phyloP scores from a whole-genome alignment of 2,888 invertebrate species.

The Protonemura montana region DNA sequence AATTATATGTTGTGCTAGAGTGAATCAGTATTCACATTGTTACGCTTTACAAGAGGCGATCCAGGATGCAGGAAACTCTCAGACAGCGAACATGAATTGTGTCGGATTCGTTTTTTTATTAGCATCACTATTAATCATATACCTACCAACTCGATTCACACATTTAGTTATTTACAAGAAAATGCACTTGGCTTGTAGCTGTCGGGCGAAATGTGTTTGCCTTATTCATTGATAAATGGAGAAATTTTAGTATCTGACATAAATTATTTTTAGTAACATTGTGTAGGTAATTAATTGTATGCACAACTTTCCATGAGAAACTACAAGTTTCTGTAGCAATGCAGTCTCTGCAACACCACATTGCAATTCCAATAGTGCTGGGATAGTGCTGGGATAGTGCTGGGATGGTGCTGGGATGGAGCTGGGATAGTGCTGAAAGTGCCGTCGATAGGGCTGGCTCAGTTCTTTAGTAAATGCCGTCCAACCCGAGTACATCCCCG shows the following conservation, averaged over 20 bases:
- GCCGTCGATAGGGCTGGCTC: too few species aligned
- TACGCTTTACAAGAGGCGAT: background rate
- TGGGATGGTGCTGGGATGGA: too few species aligned
- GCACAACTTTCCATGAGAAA: too few species aligned
- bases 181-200: background rate
- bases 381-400: too few species aligned
- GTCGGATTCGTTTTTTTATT: background rate
- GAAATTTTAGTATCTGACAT: background rate
- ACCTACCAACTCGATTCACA: background rate
- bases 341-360: too few species aligned
- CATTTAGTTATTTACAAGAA: background rate
- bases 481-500: too few species aligned
- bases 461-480: too few species aligned
- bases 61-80: background rate
- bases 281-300: background rate
- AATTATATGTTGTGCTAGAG: background rate
- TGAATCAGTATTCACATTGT: background rate
- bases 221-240: background rate
- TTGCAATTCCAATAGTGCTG: too few species aligned
- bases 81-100: background rate
- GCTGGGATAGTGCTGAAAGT: too few species aligned
- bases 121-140: background rate
- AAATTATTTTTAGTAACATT: background rate
- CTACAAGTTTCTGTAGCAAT: too few species aligned
- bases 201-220: background rate